Evolutionary conservation across 64 coral and sea anemone species (phyloP).

Genomic region (Trachythela sp.): DNA sequence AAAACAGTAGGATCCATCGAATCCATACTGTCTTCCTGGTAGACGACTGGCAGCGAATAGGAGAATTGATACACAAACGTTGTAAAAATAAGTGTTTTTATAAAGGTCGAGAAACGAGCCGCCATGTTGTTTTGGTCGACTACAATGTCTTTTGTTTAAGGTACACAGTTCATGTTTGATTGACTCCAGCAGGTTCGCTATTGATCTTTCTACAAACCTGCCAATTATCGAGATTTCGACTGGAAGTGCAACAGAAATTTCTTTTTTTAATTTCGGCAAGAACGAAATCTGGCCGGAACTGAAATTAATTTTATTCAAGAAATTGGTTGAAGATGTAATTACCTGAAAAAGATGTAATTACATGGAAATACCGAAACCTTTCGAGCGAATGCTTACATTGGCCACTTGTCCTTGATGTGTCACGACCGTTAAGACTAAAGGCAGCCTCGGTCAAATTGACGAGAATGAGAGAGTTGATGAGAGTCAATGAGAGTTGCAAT

Average conservation of each 20-base stretch:
- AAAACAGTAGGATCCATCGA: not conserved
- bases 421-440: too few species aligned
- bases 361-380: too few species aligned
- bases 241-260: not conserved
- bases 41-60: not conserved
- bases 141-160: not conserved
- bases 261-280: too few species aligned
- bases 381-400: too few species aligned
- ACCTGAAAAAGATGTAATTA: too few species aligned
- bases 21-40: not conserved
- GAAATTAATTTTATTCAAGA: too few species aligned
- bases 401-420: too few species aligned
- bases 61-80: not conserved
- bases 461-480: too few species aligned
- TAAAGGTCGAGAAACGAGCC: not conserved
- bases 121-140: not conserved
- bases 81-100: not conserved
- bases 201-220: not conserved
- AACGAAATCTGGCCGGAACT: too few species aligned
- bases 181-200: not conserved
- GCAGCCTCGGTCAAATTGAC: too few species aligned
- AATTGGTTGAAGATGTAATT: too few species aligned
- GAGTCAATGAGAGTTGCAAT: too few species aligned
- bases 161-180: not conserved
- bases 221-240: not conserved